These are phyloP conservation scores for Leucoraja ocellata DNA, from an alignment of 2,797 vertebrate genomes.

Conservation along the genomic window DNA sequence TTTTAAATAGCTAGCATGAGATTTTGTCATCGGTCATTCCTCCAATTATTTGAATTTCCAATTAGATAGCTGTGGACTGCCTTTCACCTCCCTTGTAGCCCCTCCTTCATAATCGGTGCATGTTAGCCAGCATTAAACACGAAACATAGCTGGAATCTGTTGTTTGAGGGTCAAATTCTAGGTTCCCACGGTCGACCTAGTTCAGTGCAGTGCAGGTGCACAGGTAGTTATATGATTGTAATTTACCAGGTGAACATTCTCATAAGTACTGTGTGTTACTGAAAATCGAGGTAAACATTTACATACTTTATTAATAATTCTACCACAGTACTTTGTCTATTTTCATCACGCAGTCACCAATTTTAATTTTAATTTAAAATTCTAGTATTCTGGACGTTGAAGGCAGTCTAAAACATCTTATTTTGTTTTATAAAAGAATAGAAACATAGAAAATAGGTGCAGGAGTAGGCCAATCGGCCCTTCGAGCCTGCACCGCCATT, in stretches of 20 bases:
- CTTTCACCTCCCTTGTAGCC: no score
- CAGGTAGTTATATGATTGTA: slow-evolving; percentile 11
- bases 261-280: not conserved
- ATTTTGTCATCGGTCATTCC: not conserved
- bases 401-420: not conserved
- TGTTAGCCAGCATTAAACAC: not conserved
- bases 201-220: not conserved
- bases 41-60: not conserved
- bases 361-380: not conserved
- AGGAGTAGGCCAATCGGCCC: no score
- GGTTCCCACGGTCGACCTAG: not conserved
- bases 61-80: not conserved
- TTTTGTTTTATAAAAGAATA: not conserved
- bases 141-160: not conserved
- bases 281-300: slow-evolving; percentile 1
- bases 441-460: no score
- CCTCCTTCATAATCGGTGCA: no score
- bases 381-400: not conserved
- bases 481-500: no score
- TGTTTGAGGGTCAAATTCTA: not conserved
- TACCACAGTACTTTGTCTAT: not conserved
- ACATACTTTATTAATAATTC: slow-evolving; percentile 22
- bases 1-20: not conserved
- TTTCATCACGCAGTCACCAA: not conserved
- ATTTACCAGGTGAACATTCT: not conserved